Conservation (phyloP, 2,888 invertebrate genomes). For the Cybosia mesomella region DNA sequence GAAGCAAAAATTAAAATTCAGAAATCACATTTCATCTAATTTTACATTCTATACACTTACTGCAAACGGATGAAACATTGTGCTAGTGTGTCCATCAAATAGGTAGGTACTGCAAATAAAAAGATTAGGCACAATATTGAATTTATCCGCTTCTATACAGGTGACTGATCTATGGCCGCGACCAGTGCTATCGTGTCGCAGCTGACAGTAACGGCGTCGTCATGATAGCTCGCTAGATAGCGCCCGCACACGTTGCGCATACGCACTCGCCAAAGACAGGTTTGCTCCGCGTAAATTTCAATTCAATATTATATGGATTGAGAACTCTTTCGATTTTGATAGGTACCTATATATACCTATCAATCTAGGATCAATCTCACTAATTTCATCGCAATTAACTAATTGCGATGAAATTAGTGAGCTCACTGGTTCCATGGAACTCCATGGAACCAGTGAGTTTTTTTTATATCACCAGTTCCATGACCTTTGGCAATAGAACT, state of each 20-base stretch:
- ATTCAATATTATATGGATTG: constrained; percentile 2
- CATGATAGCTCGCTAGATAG: constrained; percentile 73
- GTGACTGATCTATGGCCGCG: constrained; percentile 21
- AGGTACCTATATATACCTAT: background rate
- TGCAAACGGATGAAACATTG: too few species aligned
- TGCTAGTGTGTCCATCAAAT: background rate
- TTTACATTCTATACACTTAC: background rate
- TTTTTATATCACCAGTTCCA: too few species aligned
- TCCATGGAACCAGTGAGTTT: too few species aligned
- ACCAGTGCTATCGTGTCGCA: constrained; percentile 30
- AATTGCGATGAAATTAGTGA: too few species aligned
- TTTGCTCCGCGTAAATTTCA: constrained; percentile 29
- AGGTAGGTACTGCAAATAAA: background rate
- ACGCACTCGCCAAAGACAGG: constrained; percentile 47
- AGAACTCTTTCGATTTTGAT: background rate
- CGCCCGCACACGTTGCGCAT: constrained; percentile 77
- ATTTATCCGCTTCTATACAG: constrained; percentile 9
- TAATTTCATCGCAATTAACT: too few species aligned
- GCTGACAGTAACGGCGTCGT: constrained; percentile 78
- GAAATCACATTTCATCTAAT: too few species aligned
- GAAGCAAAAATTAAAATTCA: too few species aligned
- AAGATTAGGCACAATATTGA: constrained; percentile 5
- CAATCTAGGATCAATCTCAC: too few species aligned
- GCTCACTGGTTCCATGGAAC: too few species aligned
- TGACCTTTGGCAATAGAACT: too few species aligned